Conservation (phyloP, 2,113 vertebrate species). For the Xenopus laevis region DNA sequence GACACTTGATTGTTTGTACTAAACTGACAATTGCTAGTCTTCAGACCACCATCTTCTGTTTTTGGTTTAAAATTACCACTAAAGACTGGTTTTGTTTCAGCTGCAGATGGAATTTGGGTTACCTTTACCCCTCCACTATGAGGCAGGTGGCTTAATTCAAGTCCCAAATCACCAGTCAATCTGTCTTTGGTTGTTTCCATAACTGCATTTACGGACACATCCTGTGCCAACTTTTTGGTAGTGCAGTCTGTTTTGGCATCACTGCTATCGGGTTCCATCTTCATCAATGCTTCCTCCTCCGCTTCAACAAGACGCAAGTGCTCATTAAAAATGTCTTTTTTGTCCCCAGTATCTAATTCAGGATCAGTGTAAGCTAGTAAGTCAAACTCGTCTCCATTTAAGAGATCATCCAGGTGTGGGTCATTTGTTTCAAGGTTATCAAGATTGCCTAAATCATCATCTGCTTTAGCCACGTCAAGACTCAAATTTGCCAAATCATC, state of each 20-base stretch:
- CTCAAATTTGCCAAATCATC: slow-evolving; percentile 90
- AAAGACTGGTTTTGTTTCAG: slow-evolving; percentile 23
- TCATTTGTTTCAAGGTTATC: slow-evolving; percentile 94
- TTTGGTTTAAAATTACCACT: slow-evolving; percentile 62
- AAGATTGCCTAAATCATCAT: slow-evolving; percentile 90
- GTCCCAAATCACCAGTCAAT: slow-evolving; percentile 1
- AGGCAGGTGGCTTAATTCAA: slow-evolving; percentile 16
- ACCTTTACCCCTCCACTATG: not conserved
- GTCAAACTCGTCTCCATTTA: slow-evolving; percentile 94
- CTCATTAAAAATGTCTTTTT: slow-evolving; percentile 96
- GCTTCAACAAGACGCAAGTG: slow-evolving; percentile 89
- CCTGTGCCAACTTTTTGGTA: slow-evolving; percentile 24
- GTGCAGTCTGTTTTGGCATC: not conserved
- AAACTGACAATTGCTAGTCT: slow-evolving; percentile 69
- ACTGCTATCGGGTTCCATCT: slow-evolving; percentile 37
- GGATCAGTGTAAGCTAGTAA: slow-evolving; percentile 94
- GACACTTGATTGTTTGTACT: slow-evolving; percentile 38
- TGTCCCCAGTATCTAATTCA: slow-evolving; percentile 91
- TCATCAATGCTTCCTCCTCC: slow-evolving; percentile 68
- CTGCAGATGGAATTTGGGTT: slow-evolving; percentile 7
- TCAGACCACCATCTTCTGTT: slow-evolving; percentile 65
- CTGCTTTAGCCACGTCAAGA: slow-evolving; percentile 88
- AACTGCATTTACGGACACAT: slow-evolving; percentile 18
- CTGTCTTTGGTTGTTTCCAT: slow-evolving; percentile 53
- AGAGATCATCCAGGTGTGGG: slow-evolving; percentile 91